Base-by-base conservation (phyloP, 2,888 invertebrate species). In the Osmoderma eremita region DNA sequence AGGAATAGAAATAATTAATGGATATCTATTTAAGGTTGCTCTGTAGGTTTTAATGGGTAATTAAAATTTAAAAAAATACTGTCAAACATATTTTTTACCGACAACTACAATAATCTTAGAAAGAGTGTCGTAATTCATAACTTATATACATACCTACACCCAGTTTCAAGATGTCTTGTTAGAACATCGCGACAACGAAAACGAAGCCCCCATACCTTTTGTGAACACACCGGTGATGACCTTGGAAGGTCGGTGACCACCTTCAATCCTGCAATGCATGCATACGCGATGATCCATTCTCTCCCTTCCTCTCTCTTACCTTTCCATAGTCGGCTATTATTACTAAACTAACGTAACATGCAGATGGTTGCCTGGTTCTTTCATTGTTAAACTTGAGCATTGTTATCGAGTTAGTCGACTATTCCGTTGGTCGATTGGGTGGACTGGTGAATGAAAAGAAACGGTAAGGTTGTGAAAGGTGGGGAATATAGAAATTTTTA, bases 211-310 rank as follows among this genome's bases (percentile, higher is more conserved):
- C 30, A 10, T 30, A 30, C 1, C 30, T 2, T 30, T 30, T 5
- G 8, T 30, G 30, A 30, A 5, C 30, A n/a, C n/a, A 30, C 30
- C 30, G 53, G 18, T 38, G 38, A 18, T 53, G 53, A 53, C 53
- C 53, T 53, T 53, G 53, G 38, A 53, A 53, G 53, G 53, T 53
- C 53, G 53, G 24, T 53, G 53, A 53, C 53, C 53, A 53, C 38
- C 53, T 53, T 53, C 18, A 53, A 17, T 53, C 53, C 38, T 53
- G 38, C 53, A 53, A 30, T 30, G 30, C 18, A 36, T 53, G 15
- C 38, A 53, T 50, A n/a, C 38, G 30, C 12, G n/a, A n/a, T n/a
- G 18, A 53, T 53, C 38, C 38, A 53, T 53, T 53, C 53, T 53
- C 51, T 51, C n/a, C 15, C 20, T 30, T 12, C 12, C 53, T 13